phyloP scores from a whole-genome alignment of 2,113 vertebrate species.

The Axis porcinus region DNA sequence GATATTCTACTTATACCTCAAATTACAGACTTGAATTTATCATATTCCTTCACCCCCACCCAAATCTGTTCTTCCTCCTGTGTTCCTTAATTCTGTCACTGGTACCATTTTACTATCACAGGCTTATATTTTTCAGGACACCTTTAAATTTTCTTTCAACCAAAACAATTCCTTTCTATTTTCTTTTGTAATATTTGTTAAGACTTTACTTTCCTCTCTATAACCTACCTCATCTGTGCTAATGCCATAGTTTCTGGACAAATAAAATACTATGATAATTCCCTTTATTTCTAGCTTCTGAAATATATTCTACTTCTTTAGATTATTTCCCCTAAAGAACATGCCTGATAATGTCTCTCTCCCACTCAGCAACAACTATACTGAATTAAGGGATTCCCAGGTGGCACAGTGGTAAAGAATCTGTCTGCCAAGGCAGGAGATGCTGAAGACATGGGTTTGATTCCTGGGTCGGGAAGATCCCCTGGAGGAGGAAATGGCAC shows the following conservation, averaged over 20 bases:
- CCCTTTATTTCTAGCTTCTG: background rate
- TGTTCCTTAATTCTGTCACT: background rate
- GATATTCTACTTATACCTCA: background rate
- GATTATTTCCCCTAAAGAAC: slow-evolving; percentile 22
- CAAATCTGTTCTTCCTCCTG: background rate
- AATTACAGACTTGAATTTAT: background rate
- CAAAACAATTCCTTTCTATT: slow-evolving; percentile 7
- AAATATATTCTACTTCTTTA: background rate
- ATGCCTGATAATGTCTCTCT: background rate
- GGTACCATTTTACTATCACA: background rate
- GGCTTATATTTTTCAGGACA: background rate
- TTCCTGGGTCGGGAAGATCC: background rate
- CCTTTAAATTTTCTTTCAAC: background rate
- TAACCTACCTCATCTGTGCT: background rate
- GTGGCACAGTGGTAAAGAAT: background rate
- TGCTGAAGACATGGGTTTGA: background rate
- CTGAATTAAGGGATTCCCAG: background rate
- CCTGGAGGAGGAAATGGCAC: background rate
- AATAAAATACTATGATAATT: background rate
- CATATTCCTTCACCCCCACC: background rate
- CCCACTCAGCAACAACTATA: background rate
- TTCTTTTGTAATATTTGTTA: background rate
- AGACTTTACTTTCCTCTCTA: background rate
- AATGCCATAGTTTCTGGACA: background rate
- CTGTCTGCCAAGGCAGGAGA: background rate